phyloP scores from a whole-genome alignment of 1,140 invertebrate species.

The Pseudomyrmex dendroicus region DNA sequence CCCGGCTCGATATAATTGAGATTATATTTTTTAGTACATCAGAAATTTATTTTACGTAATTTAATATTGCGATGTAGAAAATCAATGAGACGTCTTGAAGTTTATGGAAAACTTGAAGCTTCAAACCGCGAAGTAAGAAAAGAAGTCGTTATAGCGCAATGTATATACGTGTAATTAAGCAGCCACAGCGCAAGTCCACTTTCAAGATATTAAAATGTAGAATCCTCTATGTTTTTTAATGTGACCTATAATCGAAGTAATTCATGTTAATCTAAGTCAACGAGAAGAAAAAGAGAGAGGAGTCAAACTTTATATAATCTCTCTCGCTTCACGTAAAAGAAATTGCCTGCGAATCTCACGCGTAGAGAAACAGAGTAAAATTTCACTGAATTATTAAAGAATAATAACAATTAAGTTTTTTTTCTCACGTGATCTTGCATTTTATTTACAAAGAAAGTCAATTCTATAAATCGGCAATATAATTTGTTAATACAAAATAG shows the following conservation, averaged over 20 bases:
- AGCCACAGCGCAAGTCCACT: not conserved
- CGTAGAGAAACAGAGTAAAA: constrained; percentile 19
- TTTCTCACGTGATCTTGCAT: not conserved
- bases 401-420: not conserved
- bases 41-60: too few relatives aligned
- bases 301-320: constrained; percentile 41
- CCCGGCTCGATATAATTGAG: not conserved
- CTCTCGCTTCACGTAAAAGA: constrained; percentile 27
- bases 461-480: too few relatives aligned
- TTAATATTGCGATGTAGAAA: too few relatives aligned
- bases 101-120: too few relatives aligned
- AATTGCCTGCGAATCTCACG: not conserved
- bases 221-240: constrained; percentile 47
- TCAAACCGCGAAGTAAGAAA: not conserved
- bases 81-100: too few relatives aligned
- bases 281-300: not conserved
- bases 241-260: constrained; percentile 40
- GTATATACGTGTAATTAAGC: not conserved
- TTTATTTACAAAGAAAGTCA: too few relatives aligned
- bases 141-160: too few relatives aligned
- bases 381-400: constrained; percentile 12
- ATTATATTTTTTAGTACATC: too few relatives aligned
- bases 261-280: constrained; percentile 41
- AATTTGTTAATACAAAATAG: too few relatives aligned
- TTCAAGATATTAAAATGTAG: constrained; percentile 21